Evolutionary conservation across 2,797 vertebrate species (phyloP), one percentile per base, ranked within the genome.

Genomic region (Crocodylus rhombifer): DNA sequence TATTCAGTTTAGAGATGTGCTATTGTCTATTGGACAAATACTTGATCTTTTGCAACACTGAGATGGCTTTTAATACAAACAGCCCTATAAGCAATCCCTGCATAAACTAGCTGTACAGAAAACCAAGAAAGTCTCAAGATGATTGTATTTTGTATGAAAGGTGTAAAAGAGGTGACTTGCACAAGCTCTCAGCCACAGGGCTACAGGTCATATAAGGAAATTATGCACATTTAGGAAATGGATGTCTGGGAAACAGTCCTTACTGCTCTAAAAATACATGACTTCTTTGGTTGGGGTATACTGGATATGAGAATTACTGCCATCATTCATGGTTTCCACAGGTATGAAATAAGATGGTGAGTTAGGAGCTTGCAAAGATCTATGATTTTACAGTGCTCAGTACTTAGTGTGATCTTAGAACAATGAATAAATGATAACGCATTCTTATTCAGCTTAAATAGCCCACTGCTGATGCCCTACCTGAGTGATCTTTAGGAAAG

Each of bases 241-340:
- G 67, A 14, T 14, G 25, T 21, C 2, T 71, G 21, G 25, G 12
- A 36, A 69, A 9, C 65, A 71, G 14, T 30, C 33, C 20, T 42
- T 71, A 20, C 33, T 25, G 12, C 33, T 42, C 33, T 14, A 23
- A 71, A 21, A 42, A 6, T 71, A 42, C 14, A 71, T 42, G 42
- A 51, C 67, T 42, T 84, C 3, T 25, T 84, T 79, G 1, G 74
- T 61, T 64, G 62, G 17, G 89, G 80, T 14, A 5, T 11, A 21
- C 2, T 28, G 3, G 2, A 2, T 33, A 83, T 36, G 33, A 76
- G 33, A 73, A 36, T n/a, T 64, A 25, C 33, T 15, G 2, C 77
- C 3, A 13, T 9, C 21, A 7, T 36, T 18, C 36, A 14, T 69
- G 5, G 30, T 2, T 87, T 3, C 1, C 1, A 1, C 4, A 18